Evolutionary conservation across 2,888 invertebrate species (phyloP).

Genomic region (Cecidostiba fungosa): DNA sequence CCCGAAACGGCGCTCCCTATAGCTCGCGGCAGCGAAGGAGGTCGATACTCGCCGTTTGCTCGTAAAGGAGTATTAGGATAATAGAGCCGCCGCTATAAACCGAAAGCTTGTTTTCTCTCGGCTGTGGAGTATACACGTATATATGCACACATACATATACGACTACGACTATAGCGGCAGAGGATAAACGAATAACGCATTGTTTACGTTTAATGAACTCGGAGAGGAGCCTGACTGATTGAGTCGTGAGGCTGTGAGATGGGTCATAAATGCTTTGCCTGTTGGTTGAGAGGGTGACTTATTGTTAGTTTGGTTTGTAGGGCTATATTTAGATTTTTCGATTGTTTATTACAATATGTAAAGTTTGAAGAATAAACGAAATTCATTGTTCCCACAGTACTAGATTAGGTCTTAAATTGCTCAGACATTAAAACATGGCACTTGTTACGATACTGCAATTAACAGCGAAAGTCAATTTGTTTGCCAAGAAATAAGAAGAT

Average conservation of each 20-base stretch:
- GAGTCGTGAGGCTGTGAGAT: neutral
- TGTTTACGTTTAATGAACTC: slow-evolving; percentile 29
- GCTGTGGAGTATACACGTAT: neutral
- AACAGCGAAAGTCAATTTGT: neutral
- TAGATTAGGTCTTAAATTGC: neutral
- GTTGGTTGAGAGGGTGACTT: neutral
- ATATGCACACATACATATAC: neutral
- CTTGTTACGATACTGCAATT: neutral
- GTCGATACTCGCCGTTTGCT: slow-evolving; percentile 52
- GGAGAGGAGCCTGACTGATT: neutral
- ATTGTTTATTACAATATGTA: neutral
- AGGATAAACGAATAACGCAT: neutral
- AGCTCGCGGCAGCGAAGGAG: slow-evolving; percentile 32
- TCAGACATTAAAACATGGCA: slow-evolving; percentile 3
- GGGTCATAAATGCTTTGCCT: neutral
- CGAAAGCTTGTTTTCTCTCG: slow-evolving; percentile 54
- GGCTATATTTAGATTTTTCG: too few relatives aligned
- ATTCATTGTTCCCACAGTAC: slow-evolving; percentile 31
- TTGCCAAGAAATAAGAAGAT: neutral
- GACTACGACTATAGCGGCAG: neutral
- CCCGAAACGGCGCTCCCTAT: slow-evolving; percentile 29
- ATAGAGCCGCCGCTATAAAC: slow-evolving; percentile 51
- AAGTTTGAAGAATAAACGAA: neutral
- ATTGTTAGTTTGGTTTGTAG: too few relatives aligned
- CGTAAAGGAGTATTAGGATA: slow-evolving; percentile 60